Base-by-base conservation (phyloP, 2,113 vertebrate genomes). In the Cryptotis parvus region DNA sequence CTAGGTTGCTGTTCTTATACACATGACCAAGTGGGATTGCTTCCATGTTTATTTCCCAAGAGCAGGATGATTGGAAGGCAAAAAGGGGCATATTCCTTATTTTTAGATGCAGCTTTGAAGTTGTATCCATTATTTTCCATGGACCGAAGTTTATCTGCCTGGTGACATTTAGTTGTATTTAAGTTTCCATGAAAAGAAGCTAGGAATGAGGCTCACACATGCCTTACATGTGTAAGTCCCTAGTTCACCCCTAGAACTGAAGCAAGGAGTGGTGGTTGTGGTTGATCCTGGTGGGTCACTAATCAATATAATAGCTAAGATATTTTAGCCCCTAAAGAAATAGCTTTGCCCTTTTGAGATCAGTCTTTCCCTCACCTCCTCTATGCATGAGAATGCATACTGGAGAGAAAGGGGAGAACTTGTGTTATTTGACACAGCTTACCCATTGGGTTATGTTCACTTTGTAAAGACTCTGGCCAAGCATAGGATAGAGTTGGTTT, bases 381-480 rank as follows among this genome's bases (percentile, higher is more conserved):
- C 45, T 12, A 49, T 49, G 69, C 63, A 0, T 73, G n/a, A 76
- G 63, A 86, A 81, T 63, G 35, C 15, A 73, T 35, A 14, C 49
- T 75, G 31, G 37, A 76, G 43, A 41, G 33, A 72, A 89, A 26
- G 10, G 31, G 55, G 22, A 68, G 26, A 81, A 78, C 65, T 39
- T 61, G 8, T 69, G 24, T 29, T 74, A n/a, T 81, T 88, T 88
- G 79, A 41, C 55, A 90, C 45, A 94, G 52, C 31, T 80, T 83
- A 87, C 63, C 52, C 8, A 45, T 73, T 76, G 43, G 39, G 22
- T 82, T 69, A n/a, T n/a, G n/a, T n/a, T n/a, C n/a, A n/a, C n/a
- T 49, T 82, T 35, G 52, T 79, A 74, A 39, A 27, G 68, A 24
- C 20, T 39, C 9, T 70, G 87, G 66, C 49, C 35, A 43, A 18